Evolutionary conservation across 1,140 invertebrate species (phyloP), one percentile per base, ranked within the genome.

Genomic region (Chironomus striatipennis): DNA sequence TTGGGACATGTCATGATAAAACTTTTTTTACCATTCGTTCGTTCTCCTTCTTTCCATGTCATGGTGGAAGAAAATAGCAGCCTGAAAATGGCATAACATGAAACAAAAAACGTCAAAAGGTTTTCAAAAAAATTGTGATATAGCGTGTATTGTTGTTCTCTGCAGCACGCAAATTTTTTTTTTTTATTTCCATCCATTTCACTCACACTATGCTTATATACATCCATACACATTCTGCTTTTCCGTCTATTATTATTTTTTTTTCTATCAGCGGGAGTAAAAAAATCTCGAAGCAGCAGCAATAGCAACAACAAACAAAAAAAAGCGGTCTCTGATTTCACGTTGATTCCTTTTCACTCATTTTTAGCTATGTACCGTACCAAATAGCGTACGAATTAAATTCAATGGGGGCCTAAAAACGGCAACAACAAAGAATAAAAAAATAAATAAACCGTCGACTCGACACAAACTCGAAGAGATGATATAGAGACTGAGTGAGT

Each of bases 61-160:
- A 34, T 34, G 24, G 5, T 34, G 24, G 24, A 34, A 34, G 15
- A 47, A 47, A 47, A 57, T 15, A 57, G 24, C 47, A 57, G 12
- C 47, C 47, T 57, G 47, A 57, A 57, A 57, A 57, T 57, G 47
- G 47, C 47, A 57, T 57, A 57, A 57, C 47, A 57, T 57, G 47
- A 57, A 57, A 57, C 47, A 57, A 57, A 34, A 34, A 57, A 57
- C 47, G 47, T 57, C 47, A 57, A 57, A 57, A 57, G 47, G 47
- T 57, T 57, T 57, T 57, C 47, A 57, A 57, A 34, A 34, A 57
- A 57, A 57, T n/a, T 57, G 47, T 57, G 47, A 57, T 57, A 57
- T 57, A n/a, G 47, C 47, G 47, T 57, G 47, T 57, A 57, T 57
- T 57, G 47, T 57, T 57, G 47, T 57, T 57, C 47, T 57, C 47